Evolutionary conservation across 2,888 invertebrate genomes (phyloP), one percentile per base, ranked within the genome.

Genomic region (Ophion obscuratus): DNA sequence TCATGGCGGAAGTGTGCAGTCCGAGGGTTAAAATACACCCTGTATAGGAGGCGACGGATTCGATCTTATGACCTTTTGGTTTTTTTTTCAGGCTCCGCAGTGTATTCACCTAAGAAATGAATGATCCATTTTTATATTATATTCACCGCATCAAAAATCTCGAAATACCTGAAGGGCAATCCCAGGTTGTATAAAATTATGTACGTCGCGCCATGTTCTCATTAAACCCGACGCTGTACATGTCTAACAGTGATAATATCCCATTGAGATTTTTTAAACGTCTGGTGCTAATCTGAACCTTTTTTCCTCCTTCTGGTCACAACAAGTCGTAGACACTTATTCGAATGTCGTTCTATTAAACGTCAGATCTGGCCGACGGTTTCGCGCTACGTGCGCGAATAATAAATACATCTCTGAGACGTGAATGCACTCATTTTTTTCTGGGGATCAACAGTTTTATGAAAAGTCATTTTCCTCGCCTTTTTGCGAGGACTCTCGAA

Each of bases 301-400:
- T 36, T 53, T 64, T 11, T 47, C 64, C 9, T n/a, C 31, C 71
- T 53, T 2, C 2, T 27, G 62, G 57, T 76, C 66, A n/a, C 66
- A 66, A 73, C 74, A 83, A 71, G 57, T 27, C 2, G 40, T 70
- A 11, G 10, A 40, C 61, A 59, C n/a, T 36, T 40, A 27, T n/a
- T 57, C 24, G 14, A 7, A 31, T 57, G 4, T 57, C n/a, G 9
- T 20, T 7, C 31, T 44, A 44, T 11, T 24, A 24, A 61, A 62
- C 67, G 44, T 67, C 20, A 67, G 10, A n/a, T 44, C 11, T 44
- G 67, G 9, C 20, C 20, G 40, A 40, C 67, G 36, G 20, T 40
- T 44, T 0, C 20, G 9, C n/a, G 14, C 24, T 17, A 68, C 4
- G 24, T 7, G 20, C 24, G 53, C 24, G 11, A 47, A 14, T 17